Conservation (phyloP, 1,140 invertebrate species). For the Oscheius sp. region DNA sequence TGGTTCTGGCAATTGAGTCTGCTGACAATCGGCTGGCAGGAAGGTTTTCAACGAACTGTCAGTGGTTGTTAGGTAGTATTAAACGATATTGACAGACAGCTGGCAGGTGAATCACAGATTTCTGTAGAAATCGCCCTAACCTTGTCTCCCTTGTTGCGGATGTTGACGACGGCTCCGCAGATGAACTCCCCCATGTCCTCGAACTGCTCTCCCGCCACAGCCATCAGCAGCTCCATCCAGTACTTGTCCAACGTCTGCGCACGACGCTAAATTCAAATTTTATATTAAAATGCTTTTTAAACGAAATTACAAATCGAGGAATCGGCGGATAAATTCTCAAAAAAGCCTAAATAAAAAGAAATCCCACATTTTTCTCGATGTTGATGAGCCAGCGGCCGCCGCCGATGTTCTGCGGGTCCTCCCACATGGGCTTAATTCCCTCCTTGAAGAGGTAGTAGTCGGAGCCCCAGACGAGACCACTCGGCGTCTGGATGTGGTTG, state of each 20-base stretch:
- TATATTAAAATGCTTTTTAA: not conserved
- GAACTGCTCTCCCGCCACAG: constrained; percentile 94
- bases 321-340: not conserved
- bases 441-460: constrained; percentile 89
- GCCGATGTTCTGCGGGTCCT: constrained; percentile 82
- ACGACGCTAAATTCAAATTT: constrained; percentile 66
- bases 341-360: not conserved
- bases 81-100: too few species aligned
- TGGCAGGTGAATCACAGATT: too few species aligned
- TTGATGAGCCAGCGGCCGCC: constrained; percentile 89
- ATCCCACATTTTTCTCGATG: constrained; percentile 49
- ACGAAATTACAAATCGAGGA: not conserved
- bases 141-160: constrained; percentile 86
- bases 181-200: constrained; percentile 84
- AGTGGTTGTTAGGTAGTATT: too few species aligned
- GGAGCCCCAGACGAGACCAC: constrained; percentile 80
- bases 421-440: constrained; percentile 96
- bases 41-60: too few species aligned
- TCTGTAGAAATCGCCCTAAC: too few species aligned
- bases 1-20: too few species aligned
- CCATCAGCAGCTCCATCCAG: constrained; percentile 90
- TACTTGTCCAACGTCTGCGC: constrained; percentile 79
- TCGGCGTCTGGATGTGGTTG: constrained; percentile 89
- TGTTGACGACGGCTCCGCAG: constrained; percentile 89
- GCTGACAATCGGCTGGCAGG: too few species aligned